Percentiles rank a stretch among this genome's conserved stretches.
Evolutionary conservation across 2,113 vertebrate species (phyloP).

Genomic region (Pimephales promelas): DNA sequence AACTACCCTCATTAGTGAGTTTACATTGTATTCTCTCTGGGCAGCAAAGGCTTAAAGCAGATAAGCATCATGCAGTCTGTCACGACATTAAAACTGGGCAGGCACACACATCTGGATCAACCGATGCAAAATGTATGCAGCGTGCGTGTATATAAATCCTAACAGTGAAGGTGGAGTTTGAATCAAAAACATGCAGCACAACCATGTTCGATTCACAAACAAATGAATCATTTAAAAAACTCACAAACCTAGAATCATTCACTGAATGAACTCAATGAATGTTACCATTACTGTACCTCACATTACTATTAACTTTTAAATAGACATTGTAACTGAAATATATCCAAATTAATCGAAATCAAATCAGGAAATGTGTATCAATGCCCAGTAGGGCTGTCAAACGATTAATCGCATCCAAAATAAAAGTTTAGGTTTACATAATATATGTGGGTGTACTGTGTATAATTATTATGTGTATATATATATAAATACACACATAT

Average conservation of each 20-base stretch:
- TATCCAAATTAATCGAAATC: neutral
- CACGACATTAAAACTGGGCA: slow-evolving; percentile 7
- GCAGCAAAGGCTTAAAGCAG: slow-evolving; percentile 26
- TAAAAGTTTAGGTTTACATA: too few relatives aligned
- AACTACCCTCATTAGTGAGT: slow-evolving; percentile 40
- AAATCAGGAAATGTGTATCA: slow-evolving; percentile 2
- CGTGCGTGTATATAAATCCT: neutral
- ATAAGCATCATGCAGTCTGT: slow-evolving; percentile 16
- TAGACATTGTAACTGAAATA: neutral
- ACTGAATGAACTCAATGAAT: neutral
- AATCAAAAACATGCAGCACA: neutral
- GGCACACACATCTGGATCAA: slow-evolving; percentile 14
- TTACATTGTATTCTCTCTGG: slow-evolving; percentile 37
- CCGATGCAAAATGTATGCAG: slow-evolving; percentile 1
- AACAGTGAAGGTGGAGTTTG: neutral
- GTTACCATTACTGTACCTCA: neutral
- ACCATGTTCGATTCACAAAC: neutral
- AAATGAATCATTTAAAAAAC: neutral
- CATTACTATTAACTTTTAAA: neutral
- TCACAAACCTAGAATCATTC: neutral
- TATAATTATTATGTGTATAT: too few relatives aligned
- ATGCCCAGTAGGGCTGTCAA: too few relatives aligned
- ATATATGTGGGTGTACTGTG: too few relatives aligned
- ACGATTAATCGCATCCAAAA: too few relatives aligned
- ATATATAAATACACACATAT: too few relatives aligned